These are phyloP conservation scores for Nemoura dubitans DNA, from an alignment of 2,888 invertebrate genomes.

Conservation along the genomic window DNA sequence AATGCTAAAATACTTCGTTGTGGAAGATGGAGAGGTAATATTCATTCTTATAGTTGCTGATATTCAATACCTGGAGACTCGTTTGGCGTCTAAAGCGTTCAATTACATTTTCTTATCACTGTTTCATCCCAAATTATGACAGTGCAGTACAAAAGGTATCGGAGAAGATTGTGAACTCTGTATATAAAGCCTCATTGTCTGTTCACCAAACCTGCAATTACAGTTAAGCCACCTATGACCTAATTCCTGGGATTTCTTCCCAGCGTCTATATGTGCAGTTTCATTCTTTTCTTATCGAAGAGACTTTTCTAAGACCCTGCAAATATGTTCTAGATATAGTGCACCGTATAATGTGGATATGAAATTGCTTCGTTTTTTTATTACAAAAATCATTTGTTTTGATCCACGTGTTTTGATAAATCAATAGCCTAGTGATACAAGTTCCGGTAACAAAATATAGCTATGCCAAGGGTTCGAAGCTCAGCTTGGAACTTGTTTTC, in stretches of 20 bases:
- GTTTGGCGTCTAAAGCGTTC: neutral
- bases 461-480: neutral
- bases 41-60: neutral
- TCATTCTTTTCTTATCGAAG: slow-evolving; percentile 1
- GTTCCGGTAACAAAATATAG: neutral
- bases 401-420: neutral
- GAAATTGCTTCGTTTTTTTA: slow-evolving; percentile 5
- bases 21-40: too few species aligned
- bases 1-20: too few species aligned
- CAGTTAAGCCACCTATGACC: slow-evolving; percentile 21
- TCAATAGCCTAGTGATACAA: neutral
- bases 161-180: neutral
- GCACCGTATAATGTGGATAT: neutral
- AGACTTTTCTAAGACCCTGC: slow-evolving; percentile 10
- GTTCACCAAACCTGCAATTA: slow-evolving; percentile 16
- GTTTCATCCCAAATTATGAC: neutral
- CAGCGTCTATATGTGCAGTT: neutral
- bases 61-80: neutral
- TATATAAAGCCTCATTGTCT: neutral
- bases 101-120: neutral
- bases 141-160: neutral
- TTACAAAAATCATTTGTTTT: neutral
- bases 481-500: neutral
- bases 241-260: slow-evolving; percentile 7
- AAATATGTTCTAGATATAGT: neutral